phyloP scores from a whole-genome alignment of 2,113 vertebrate species.

The Bubalus kerabau region DNA sequence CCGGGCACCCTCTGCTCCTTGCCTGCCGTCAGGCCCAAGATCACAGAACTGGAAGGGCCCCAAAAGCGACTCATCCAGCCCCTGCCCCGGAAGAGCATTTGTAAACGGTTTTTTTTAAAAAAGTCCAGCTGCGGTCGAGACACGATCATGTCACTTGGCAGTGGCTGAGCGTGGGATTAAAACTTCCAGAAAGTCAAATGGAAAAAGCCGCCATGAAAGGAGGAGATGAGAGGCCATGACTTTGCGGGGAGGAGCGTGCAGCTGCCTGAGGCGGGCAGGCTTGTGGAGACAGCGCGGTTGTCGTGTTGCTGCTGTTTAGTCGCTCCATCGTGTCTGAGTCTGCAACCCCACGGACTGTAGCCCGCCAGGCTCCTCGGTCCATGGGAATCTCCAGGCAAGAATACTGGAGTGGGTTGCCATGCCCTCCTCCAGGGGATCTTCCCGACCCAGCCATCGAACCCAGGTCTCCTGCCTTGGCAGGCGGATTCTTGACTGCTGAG shows the following conservation, averaged over 20 bases:
- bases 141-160: neutral
- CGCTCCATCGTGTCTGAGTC: accelerated
- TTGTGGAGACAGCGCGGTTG: accelerated
- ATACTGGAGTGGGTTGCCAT: neutral
- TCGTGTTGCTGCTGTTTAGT: accelerated
- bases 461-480: neutral
- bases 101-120: neutral
- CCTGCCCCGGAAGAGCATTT: neutral
- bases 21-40: neutral
- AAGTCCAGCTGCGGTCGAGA: neutral
- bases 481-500: neutral
- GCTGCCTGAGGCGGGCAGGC: neutral
- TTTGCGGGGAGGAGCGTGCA: neutral
- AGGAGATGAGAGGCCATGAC: neutral
- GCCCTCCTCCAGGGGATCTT: neutral
- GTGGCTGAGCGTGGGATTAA: neutral
- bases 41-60: neutral
- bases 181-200: neutral
- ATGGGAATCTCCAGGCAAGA: neutral
- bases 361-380: neutral
- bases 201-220: too few relatives aligned
- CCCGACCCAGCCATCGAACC: neutral
- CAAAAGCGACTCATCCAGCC: neutral
- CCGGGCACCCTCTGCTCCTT: neutral
- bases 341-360: neutral